Base-by-base conservation (phyloP, 2,797 vertebrate genomes). In the Epinephelus coioides region DNA sequence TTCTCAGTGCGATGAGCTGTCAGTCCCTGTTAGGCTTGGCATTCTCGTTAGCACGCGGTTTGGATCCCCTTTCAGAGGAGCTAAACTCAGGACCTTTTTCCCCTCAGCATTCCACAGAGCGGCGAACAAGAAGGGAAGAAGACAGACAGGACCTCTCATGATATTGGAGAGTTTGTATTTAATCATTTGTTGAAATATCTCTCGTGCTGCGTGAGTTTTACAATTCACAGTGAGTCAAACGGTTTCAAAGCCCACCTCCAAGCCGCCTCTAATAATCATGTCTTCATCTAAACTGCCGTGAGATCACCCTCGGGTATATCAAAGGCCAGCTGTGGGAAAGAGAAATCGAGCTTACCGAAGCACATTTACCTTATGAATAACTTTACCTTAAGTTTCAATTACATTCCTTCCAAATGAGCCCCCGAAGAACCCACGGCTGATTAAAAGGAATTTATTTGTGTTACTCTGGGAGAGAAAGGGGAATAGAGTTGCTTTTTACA, bases 1-100 rank as follows among this genome's bases (percentile, higher is more conserved):
- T 78, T 83, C 73, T 84, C 81, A 88, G 81, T 78, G 87, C 69
- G 59, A 92, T 78, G 83, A 91, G 89, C 89, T 94, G 92, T 95
- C 93, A 94, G 83, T 92, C 90, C 88, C 91, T 89, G 91, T 95
- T 95, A 94, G 88, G 88, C 89, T 93, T 94, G 94, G 94, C 94
- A 87, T 93, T 92, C 91, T 92, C 77, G 79, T 94, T 93, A 94
- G 92, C 90, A 87, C 81, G 89, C 80, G 87, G 91, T 91, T 94
- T 94, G 91, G 92, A 94, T 93, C 88, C 79, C 72, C 89, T 95
- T 95, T 92, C 92, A 94, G 90, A 91, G 86, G 79, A 90, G 60
- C 85, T 89, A 89, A 94, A 92, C 89, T 83, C 81, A 19, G 84
- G 88, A 92, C 92, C 88, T 91, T 87, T 88, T 76, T 84, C 86